phyloP scores from a whole-genome alignment of 2,888 invertebrate genomes.

The Gibbula magus region DNA sequence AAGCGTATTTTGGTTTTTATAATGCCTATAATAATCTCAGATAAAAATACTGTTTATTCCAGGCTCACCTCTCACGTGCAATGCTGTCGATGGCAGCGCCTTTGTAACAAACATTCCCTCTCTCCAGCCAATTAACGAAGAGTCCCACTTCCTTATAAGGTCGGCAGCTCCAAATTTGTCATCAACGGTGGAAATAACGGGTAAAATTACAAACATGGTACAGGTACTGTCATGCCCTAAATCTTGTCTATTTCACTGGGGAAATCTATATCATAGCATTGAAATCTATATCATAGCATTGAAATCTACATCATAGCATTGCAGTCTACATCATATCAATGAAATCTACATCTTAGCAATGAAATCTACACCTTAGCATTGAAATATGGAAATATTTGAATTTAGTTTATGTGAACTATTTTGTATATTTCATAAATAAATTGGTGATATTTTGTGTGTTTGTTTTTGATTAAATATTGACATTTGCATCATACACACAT shows the following conservation, averaged over 20 bases:
- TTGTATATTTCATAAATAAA: neutral
- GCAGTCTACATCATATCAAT: neutral
- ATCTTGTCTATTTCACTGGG: neutral
- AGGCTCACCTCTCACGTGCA: conserved; percentile 60
- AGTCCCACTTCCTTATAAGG: conserved; percentile 51
- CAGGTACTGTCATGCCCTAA: neutral
- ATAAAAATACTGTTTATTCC: conserved; percentile 19
- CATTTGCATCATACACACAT: neutral
- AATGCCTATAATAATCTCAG: no score
- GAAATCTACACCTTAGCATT: neutral
- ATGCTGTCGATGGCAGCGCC: conserved; percentile 51
- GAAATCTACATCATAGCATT: neutral
- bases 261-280: neutral
- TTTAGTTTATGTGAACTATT: neutral
- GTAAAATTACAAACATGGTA: neutral
- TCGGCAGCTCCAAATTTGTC: conserved; percentile 26
- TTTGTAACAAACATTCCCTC: conserved; percentile 48
- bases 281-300: neutral
- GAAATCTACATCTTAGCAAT: neutral
- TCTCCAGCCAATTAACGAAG: conserved; percentile 50
- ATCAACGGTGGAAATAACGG: neutral
- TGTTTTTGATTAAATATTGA: neutral
- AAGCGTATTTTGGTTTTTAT: neutral
- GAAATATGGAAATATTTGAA: neutral
- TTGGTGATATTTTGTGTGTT: neutral